Conservation (phyloP, 2,113 vertebrate genomes). For the Laterallus jamaicensis region DNA sequence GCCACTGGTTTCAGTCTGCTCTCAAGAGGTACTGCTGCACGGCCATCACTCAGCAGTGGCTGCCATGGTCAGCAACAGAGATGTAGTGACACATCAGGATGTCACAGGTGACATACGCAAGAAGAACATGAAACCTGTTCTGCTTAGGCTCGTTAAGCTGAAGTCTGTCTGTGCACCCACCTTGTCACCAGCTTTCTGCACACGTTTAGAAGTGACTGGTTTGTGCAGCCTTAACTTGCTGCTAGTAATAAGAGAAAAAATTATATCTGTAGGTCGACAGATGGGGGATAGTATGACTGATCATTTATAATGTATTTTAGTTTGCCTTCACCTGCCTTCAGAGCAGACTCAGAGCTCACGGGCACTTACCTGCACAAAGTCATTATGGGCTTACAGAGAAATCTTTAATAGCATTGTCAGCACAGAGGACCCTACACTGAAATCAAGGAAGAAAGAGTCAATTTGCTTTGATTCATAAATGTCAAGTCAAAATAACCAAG, state of each 20-base stretch:
- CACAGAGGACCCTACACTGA: neutral
- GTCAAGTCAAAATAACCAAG: neutral
- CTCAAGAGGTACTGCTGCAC: neutral
- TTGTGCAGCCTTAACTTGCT: neutral
- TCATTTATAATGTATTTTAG: neutral
- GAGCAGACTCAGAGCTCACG: neutral
- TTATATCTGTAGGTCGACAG: neutral
- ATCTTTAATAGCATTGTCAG: neutral
- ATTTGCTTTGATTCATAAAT: neutral
- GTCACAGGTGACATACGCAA: neutral
- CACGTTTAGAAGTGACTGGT: neutral
- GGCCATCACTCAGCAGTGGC: neutral
- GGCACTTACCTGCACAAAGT: neutral
- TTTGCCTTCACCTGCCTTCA: neutral
- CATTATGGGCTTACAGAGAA: neutral
- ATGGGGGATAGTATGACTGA: neutral
- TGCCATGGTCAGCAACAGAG: neutral
- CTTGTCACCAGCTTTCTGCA: neutral
- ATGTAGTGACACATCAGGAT: neutral
- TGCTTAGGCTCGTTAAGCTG: neutral
- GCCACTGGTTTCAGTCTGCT: neutral
- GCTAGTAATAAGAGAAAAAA: neutral
- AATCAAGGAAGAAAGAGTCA: neutral
- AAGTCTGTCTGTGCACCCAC: no score
- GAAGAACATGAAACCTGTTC: neutral